Evolutionary conservation across 2,888 invertebrate species (phyloP), one percentile per base, ranked within the genome.

Genomic region (Erebia ligea): DNA sequence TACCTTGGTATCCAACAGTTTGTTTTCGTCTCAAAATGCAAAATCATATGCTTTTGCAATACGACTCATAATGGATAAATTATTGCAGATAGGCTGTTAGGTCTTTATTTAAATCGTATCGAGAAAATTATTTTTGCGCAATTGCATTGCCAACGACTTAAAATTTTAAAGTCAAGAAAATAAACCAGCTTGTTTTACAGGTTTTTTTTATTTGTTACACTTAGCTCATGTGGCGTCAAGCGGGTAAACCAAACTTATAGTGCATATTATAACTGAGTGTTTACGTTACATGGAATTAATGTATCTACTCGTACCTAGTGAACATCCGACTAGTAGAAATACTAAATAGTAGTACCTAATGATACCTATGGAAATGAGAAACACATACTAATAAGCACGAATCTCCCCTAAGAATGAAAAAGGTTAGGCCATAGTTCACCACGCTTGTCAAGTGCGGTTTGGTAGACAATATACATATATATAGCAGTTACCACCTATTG

Each of bases 91-190:
- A 57, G 62, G 57, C 52, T 68, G 63, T 68, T 71, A 76, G 77
- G 67, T 61, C 65, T 57, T 72, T 72, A 67, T 70, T 69, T 70
- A 72, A 72, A 72, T 70, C 56, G 61, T 68, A 66, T 65, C 62
- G 42, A 71, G 65, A 67, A 69, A 71, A 71, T 68, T 52, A 17
- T 65, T 71, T 66, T 68, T 67, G 25, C 58, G 48, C 61, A 69
- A 71, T 69, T 61, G 48, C 59, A 64, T 34, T 69, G 57, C 61
- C 19, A 66, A 57, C 79, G 79, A 80, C 82, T 75, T 77, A 79
- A 80, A 82, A 84, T 85, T 83, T 83, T 84, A 83, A 70, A 78
- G 79, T 80, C 81, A 86, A 84, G 87, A 89, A 72, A 69, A 69
- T 69, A 67, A 66, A 66, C 58, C 70, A 63, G 34, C 56, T 67